These are phyloP conservation scores for Nibea albiflora DNA, from an alignment of 2,113 vertebrate genomes.

Conservation along the genomic window DNA sequence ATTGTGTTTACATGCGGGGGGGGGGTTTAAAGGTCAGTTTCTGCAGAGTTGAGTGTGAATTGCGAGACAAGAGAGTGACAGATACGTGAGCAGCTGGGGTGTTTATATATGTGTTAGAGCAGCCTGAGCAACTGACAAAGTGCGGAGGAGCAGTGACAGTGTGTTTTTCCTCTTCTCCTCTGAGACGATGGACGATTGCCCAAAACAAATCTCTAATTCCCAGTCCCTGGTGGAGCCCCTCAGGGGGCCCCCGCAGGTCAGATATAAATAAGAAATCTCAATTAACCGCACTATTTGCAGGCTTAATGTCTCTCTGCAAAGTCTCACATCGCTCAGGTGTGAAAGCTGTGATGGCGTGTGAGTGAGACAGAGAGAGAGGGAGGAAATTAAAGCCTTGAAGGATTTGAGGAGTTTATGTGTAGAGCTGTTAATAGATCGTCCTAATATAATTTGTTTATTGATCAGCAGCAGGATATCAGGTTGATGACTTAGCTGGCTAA, in stretches of 20 bases:
- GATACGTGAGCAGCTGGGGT: constrained; percentile 40
- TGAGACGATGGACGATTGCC: constrained; percentile 48
- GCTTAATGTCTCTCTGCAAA: constrained; percentile 52
- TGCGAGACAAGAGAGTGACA: constrained; percentile 31
- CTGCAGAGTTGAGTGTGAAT: constrained; percentile 33
- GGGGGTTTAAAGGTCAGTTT: constrained; percentile 20
- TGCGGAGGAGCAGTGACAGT: constrained; percentile 41
- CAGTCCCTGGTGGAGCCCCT: constrained; percentile 24
- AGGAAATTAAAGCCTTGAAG: constrained; percentile 63
- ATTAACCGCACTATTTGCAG: constrained; percentile 66
- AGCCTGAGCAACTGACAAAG: constrained; percentile 47
- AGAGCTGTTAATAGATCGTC: constrained; percentile 59
- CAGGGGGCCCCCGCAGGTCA: constrained; percentile 38
- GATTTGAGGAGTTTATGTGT: constrained; percentile 57
- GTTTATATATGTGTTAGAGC: constrained; percentile 19
- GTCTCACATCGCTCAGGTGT: constrained; percentile 50
- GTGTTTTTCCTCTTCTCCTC: constrained; percentile 31
- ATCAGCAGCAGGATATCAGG: constrained; percentile 28
- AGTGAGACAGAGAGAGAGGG: not conserved
- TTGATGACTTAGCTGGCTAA: not conserved
- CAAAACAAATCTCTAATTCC: constrained; percentile 41
- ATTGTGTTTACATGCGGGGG: not conserved
- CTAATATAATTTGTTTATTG: constrained; percentile 51
- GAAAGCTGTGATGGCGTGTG: constrained; percentile 35
- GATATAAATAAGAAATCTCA: constrained; percentile 74